Evolutionary conservation across 2,888 invertebrate genomes (phyloP).

Genomic region (Pollenia angustigena): DNA sequence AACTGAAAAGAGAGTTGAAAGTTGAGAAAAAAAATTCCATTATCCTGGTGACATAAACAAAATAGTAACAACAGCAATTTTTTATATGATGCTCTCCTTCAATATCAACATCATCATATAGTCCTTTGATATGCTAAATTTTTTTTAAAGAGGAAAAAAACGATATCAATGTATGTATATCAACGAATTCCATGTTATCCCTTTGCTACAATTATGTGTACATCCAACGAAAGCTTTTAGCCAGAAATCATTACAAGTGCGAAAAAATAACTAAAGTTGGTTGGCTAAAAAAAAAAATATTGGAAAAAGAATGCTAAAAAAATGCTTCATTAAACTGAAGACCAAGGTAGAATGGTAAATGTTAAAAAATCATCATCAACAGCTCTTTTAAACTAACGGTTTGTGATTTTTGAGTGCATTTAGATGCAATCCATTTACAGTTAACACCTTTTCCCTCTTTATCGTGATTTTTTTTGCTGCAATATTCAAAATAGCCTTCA

Average conservation of each 20-base stretch:
- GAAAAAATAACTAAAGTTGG: constrained; percentile 30
- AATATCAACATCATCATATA: constrained; percentile 23
- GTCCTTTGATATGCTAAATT: constrained; percentile 66
- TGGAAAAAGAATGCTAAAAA: constrained; percentile 32
- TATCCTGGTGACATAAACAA: constrained; percentile 58
- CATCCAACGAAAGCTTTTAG: constrained; percentile 58
- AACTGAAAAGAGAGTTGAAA: constrained; percentile 19
- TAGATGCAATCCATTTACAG: constrained; percentile 63
- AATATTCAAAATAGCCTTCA: constrained; percentile 12
- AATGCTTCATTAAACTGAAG: constrained; percentile 67
- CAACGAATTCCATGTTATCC: background rate
- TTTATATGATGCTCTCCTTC: background rate
- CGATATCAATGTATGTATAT: constrained; percentile 18
- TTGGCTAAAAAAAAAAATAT: constrained; percentile 19
- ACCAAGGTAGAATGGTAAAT: constrained; percentile 32
- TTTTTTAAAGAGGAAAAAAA: constrained; percentile 8
- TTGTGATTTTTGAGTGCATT: constrained; percentile 68
- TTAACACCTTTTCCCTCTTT: constrained; percentile 54
- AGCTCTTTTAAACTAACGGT: constrained; percentile 59
- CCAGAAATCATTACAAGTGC: constrained; percentile 42
- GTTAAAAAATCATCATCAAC: constrained; percentile 44
- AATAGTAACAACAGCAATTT: constrained; percentile 27
- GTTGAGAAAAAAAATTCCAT: constrained; percentile 39
- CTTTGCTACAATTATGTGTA: constrained; percentile 33
- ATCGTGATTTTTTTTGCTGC: background rate